A percentile compares a stretch with the other conserved stretches of the same genome.
These are phyloP conservation scores for Eurytoma californica DNA, from an alignment of 2,888 invertebrate species.

Conservation along the genomic window DNA sequence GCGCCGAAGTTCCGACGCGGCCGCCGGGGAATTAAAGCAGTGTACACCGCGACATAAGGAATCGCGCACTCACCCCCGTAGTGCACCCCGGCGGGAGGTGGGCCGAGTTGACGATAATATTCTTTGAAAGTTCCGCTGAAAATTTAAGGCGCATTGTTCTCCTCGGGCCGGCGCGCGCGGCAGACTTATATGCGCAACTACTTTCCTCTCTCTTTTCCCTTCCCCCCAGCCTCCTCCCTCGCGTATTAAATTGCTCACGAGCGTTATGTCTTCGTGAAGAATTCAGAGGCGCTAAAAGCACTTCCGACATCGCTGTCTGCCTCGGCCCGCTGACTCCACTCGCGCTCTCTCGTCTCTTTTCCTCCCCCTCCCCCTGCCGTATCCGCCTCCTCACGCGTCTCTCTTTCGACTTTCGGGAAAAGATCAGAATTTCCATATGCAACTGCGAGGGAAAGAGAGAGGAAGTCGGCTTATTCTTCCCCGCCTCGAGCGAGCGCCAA, in stretches of 20 bases:
- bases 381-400: neutral
- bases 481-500: neutral
- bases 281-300: constrained; percentile 63
- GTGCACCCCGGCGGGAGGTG: too few species aligned
- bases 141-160: constrained; percentile 39
- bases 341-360: neutral
- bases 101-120: constrained; percentile 8
- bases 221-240: constrained; percentile 34
- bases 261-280: constrained; percentile 62
- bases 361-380: neutral
- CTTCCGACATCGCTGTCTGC: constrained; percentile 30
- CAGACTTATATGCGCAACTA: constrained; percentile 24
- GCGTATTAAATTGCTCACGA: constrained; percentile 60
- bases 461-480: constrained; percentile 32
- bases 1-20: too few species aligned
- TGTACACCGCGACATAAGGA: too few species aligned
- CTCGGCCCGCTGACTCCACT: constrained; percentile 3
- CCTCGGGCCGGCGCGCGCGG: neutral
- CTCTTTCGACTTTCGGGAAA: constrained; percentile 30
- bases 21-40: too few species aligned
- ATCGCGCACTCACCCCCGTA: too few species aligned
- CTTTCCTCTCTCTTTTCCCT: constrained; percentile 30
- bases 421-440: constrained; percentile 51
- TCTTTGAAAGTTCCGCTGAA: constrained; percentile 41
- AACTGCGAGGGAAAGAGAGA: neutral